Evolutionary conservation across 2,888 invertebrate species (phyloP).

Genomic region (Hemistola chrysoprasaria): DNA sequence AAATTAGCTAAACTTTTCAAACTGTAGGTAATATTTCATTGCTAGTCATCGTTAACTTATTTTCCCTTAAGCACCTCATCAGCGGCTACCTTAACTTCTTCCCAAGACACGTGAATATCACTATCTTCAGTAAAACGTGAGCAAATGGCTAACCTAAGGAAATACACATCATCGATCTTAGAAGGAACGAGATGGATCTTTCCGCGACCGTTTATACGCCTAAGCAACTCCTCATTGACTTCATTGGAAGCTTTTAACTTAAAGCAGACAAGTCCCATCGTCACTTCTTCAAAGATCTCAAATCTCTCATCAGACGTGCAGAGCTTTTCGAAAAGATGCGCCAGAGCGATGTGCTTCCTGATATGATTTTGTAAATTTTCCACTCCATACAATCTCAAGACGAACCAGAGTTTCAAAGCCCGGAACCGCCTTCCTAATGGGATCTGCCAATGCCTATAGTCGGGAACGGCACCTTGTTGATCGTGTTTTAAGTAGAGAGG

Average conservation of each 20-base stretch:
- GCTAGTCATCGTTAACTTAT: constrained; percentile 1
- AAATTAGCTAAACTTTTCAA: no score
- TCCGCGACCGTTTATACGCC: constrained; percentile 93
- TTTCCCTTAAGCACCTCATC: constrained; percentile 82
- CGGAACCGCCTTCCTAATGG: constrained; percentile 96
- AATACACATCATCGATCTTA: constrained; percentile 91
- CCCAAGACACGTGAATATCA: constrained; percentile 94
- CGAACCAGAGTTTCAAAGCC: constrained; percentile 97
- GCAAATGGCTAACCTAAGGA: constrained; percentile 95
- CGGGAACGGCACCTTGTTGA: constrained; percentile 93
- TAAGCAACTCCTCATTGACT: constrained; percentile 89
- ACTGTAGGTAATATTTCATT: no score
- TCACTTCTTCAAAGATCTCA: constrained; percentile 93
- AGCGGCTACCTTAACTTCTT: constrained; percentile 89
- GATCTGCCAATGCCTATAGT: constrained; percentile 99
- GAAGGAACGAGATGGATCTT: constrained; percentile 97
- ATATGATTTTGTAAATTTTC: constrained; percentile 94
- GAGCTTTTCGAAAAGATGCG: constrained; percentile 92
- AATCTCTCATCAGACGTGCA: constrained; percentile 91
- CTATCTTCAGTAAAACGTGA: constrained; percentile 90
- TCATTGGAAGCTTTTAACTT: constrained; percentile 93
- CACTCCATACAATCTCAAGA: constrained; percentile 93
- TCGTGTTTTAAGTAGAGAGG: constrained; percentile 98
- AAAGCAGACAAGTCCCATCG: constrained; percentile 98
- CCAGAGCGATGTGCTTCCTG: constrained; percentile 91